These are phyloP conservation scores for Rhopalosiphum maidis DNA, from an alignment of 1,140 invertebrate genomes.

Conservation along the genomic window DNA sequence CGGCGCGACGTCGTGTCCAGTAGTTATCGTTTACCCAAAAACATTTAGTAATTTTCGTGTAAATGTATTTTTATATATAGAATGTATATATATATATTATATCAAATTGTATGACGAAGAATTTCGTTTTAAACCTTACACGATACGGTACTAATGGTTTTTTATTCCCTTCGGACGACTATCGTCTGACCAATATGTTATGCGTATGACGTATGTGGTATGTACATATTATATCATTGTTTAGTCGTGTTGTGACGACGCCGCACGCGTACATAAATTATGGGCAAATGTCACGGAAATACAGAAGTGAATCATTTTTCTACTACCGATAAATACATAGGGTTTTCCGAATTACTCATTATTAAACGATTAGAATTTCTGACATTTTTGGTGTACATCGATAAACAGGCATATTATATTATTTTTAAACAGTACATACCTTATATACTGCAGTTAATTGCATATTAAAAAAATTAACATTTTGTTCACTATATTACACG, in stretches of 20 bases:
- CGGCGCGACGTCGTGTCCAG: neutral
- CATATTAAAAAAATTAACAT: neutral
- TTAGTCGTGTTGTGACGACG: neutral
- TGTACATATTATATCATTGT: neutral
- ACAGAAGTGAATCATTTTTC: neutral
- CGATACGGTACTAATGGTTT: slow-evolving; percentile 16
- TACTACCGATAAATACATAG: neutral
- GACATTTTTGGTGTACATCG: neutral
- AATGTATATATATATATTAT: no score
- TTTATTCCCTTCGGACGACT: neutral
- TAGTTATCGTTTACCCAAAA: slow-evolving; percentile 7
- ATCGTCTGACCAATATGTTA: neutral
- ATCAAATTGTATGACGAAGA: neutral
- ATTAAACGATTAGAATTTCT: neutral
- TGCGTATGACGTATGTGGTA: neutral
- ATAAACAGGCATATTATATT: neutral
- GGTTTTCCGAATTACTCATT: neutral
- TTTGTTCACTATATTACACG: neutral
- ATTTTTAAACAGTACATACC: neutral
- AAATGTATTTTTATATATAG: no score
- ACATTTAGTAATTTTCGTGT: neutral
- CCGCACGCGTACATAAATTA: neutral
- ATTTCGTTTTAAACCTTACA: neutral
- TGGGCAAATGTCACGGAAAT: neutral
- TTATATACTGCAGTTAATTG: neutral